phyloP scores from a whole-genome alignment of 2,797 vertebrate genomes.

The Phataginus tetradactyla region DNA sequence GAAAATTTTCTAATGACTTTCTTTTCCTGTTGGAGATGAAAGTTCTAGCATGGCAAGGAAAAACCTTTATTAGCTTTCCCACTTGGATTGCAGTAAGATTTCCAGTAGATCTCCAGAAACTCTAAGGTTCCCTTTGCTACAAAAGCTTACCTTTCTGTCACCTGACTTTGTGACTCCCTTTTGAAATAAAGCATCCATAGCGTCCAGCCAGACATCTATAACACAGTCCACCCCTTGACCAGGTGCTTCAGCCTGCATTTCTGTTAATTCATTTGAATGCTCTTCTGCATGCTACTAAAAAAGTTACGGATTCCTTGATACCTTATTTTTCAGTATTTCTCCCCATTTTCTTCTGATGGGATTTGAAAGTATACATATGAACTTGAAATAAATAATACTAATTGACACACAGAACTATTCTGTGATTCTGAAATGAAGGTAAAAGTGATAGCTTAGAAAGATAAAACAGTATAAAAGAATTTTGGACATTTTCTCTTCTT shows the following conservation, averaged over 20 bases:
- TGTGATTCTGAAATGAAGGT: background rate
- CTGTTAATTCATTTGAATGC: background rate
- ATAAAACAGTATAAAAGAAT: background rate
- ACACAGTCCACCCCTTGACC: background rate
- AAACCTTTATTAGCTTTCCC: background rate
- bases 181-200: background rate
- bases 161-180: background rate
- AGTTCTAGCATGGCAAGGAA: background rate
- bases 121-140: background rate
- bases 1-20: conserved; percentile 18
- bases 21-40: background rate
- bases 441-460: background rate
- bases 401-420: background rate
- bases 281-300: background rate
- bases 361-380: background rate
- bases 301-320: background rate
- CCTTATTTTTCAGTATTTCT: background rate
- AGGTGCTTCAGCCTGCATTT: background rate
- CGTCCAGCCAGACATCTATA: background rate
- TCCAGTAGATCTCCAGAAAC: background rate
- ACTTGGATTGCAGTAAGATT: background rate
- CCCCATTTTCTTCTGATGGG: background rate
- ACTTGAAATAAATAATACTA: conserved; percentile 11
- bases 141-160: background rate
- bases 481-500: background rate